Base-by-base conservation (phyloP, 2,888 invertebrate genomes). In the Gastracanthus pulcherrimus region DNA sequence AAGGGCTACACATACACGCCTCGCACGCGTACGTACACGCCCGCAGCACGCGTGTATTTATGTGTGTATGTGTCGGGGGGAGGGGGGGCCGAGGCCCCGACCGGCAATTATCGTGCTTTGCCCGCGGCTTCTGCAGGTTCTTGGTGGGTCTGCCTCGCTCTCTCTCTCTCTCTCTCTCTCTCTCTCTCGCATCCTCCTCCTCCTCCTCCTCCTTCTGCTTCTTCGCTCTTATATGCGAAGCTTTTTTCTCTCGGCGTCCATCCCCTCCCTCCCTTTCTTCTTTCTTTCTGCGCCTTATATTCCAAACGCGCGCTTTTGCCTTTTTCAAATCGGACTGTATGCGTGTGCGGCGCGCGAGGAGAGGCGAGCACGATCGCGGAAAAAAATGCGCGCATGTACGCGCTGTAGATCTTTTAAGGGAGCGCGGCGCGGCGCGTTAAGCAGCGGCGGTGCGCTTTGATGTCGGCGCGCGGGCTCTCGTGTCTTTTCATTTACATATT, bases 61-160 rank as follows among this genome's bases (percentile, higher is more conserved):
- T 69, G 64, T 34, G 72, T n/a, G n/a, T n/a, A n/a, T n/a, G n/a
- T n/a, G 36, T 29, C 51, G 66, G 58, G 74, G 51, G 67, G 77
- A 80, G 70, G 82, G 70, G 60, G 84, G 87, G 88, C 88, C 89
- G 89, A 88, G 88, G 88, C 87, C 87, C 88, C 83, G 69, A 76
- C 74, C 85, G 84, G 81, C 90, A 89, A 90, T 89, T 90, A 90
- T 89, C 86, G 88, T 85, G 83, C 84, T 87, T 87, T 85, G 85
- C 87, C 88, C 87, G 85, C 85, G 88, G 87, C 87, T 87, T 82
- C 88, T 85, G 84, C 85, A 82, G 85, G 82, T 85, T 80, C 83
- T 83, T 82, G 81, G 81, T 81, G 76, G 81, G 71, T 76, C 80
- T 80, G 31, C 31, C 66, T 84, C 79, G n/a, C n/a, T 72, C 41